Evolutionary conservation across 2,113 vertebrate species (phyloP).

Genomic region (Hypocryptadius cinnamomeus): DNA sequence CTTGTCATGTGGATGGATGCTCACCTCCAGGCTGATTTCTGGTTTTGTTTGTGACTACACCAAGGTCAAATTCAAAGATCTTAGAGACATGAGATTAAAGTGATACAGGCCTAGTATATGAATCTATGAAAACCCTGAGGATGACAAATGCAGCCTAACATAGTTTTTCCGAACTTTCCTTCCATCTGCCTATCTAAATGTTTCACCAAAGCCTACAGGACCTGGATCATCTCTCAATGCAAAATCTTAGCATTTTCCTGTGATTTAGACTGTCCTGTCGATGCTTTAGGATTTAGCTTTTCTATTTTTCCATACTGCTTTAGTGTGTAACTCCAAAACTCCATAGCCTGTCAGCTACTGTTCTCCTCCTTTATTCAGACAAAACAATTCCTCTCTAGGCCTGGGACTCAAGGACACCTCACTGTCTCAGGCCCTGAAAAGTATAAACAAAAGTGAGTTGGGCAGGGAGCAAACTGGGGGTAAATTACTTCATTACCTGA

Average conservation of each 20-base stretch:
- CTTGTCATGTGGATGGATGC: background rate
- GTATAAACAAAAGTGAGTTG: background rate
- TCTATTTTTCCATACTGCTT: background rate
- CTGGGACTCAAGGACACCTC: background rate
- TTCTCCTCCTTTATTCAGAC: background rate
- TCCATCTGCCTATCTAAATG: background rate
- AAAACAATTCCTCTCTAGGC: background rate
- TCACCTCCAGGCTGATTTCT: background rate
- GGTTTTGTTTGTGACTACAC: background rate
- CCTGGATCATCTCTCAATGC: background rate
- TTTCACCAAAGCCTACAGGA: background rate
- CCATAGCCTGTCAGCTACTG: background rate
- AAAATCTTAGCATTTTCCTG: background rate
- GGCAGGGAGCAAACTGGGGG: background rate
- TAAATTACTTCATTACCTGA: background rate
- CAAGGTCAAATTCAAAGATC: background rate
- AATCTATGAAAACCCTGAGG: background rate
- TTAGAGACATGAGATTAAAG: background rate
- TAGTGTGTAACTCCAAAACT: too few relatives aligned
- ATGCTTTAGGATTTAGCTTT: background rate
- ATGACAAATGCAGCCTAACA: background rate
- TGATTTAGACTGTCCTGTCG: background rate
- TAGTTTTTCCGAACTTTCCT: background rate
- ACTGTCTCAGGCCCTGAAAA: background rate
- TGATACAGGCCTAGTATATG: background rate